Evolutionary conservation across 2,888 invertebrate genomes (phyloP), one percentile per base, ranked within the genome.

Genomic region (Adela reaumurella): DNA sequence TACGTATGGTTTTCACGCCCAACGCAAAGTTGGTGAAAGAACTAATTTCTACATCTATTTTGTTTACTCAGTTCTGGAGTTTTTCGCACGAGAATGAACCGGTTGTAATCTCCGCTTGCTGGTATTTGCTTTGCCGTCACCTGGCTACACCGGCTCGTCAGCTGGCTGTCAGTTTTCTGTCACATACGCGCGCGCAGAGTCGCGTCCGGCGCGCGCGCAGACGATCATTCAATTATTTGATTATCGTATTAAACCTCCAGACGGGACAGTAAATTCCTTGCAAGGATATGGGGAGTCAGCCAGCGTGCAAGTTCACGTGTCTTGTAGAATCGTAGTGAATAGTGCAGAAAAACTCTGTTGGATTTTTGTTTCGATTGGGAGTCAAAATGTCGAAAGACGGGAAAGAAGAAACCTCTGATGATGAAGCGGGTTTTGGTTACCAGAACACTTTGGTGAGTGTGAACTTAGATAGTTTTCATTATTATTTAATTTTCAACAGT

Each of bases 401-500:
- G 5, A 76, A 74, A 53, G 76, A 78, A 17, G 79, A 79, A 54
- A 72, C 67, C 29, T 80, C 77, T 2, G 82, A 83, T 59, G 83
- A 86, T 58, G 84, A 83, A 57, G 74, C 83, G 51, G 87, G 88
- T 51, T 69, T 89, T 61, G 89, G 89, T 47, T 86, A 86, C 59
- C 85, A 86, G 64, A 85, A 86, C 58, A 86, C 86, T 44, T 81
- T 86, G 83, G 86, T 86, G 59, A 85, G 84, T 81, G n/a, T n/a
- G n/a, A n/a, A n/a, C n/a, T n/a, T n/a, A n/a, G n/a, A n/a, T n/a
- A n/a, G n/a, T n/a, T n/a, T n/a, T n/a, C n/a, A n/a, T n/a, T n/a
- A n/a, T n/a, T n/a, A n/a, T n/a, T n/a, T n/a, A n/a, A n/a, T n/a
- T n/a, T n/a, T n/a, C n/a, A n/a, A n/a, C n/a, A n/a, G n/a, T n/a